These are phyloP conservation scores for Centropus unirufus DNA, from an alignment of 2,113 vertebrate genomes.

Conservation along the genomic window DNA sequence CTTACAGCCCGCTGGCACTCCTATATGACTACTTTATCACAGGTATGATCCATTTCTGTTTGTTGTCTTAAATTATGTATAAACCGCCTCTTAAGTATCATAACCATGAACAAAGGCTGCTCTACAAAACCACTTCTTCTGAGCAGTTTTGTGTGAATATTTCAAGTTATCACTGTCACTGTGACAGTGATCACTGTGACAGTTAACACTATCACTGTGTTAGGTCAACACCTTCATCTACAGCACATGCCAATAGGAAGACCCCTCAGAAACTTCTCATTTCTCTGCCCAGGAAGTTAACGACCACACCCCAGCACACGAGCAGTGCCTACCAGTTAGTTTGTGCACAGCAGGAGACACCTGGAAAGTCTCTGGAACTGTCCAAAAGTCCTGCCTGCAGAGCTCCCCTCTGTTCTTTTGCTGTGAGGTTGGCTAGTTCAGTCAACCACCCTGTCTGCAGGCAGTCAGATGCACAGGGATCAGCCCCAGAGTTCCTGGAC, in stretches of 20 bases:
- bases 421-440: background rate
- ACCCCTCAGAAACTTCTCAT: background rate
- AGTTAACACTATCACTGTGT: fast-evolving
- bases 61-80: background rate
- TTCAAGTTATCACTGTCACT: fast-evolving
- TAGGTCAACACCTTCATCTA: background rate
- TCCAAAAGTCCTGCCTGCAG: background rate
- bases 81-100: background rate
- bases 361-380: background rate
- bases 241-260: background rate
- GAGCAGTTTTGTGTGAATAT: background rate
- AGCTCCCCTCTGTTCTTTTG: background rate
- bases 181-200: no score
- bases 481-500: background rate
- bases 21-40: fast-evolving
- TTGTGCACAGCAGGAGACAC: background rate
- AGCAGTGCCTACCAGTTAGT: background rate
- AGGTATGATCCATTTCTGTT: background rate
- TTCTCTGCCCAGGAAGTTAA: background rate
- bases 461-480: background rate
- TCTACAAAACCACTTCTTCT: background rate
- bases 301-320: background rate
- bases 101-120: background rate
- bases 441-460: background rate
- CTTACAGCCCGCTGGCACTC: background rate